Conservation (phyloP, 2,113 vertebrate genomes). For the Eulemur macaco region DNA sequence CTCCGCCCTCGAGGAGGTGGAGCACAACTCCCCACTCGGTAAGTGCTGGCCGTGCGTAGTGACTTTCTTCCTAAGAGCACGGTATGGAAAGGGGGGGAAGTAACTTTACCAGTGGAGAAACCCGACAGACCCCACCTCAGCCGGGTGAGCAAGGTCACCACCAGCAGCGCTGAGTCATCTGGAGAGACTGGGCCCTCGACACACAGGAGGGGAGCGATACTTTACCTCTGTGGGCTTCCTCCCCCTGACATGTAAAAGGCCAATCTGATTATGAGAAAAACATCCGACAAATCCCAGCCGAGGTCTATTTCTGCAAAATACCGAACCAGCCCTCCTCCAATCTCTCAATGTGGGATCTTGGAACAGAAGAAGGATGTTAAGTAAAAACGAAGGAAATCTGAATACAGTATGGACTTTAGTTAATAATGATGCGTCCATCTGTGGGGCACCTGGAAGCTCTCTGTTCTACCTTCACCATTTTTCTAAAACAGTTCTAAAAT, state of each 20-base stretch:
- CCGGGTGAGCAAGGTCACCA: neutral
- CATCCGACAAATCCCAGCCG: neutral
- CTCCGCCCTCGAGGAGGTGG: neutral
- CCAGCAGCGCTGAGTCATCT: neutral
- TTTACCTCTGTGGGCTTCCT: neutral
- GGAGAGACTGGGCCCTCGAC: neutral
- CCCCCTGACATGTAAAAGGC: neutral
- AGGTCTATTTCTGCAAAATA: neutral
- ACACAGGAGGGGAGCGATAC: accelerated
- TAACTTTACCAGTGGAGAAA: neutral
- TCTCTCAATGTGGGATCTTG: neutral
- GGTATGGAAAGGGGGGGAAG: neutral
- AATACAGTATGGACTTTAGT: neutral
- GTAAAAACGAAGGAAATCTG: neutral
- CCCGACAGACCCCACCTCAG: neutral
- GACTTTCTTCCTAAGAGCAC: neutral
- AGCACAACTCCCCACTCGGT: neutral
- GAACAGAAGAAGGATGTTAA: neutral
- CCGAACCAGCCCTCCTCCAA: neutral
- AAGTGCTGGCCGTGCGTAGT: neutral
- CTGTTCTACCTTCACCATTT: neutral
- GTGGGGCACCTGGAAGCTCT: neutral
- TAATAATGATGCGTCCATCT: neutral
- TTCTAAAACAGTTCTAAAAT: neutral
- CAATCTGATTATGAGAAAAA: neutral